Base-by-base conservation (phyloP, 2,888 invertebrate species). In the Halocaridina rubra region DNA sequence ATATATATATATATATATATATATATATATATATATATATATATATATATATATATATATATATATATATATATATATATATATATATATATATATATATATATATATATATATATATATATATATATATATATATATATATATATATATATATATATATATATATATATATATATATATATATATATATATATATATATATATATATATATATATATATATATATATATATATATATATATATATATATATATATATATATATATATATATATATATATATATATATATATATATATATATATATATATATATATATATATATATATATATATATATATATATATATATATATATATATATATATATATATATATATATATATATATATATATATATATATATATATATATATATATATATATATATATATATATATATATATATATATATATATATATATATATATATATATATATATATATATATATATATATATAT, bases 11-110 rank as follows among this genome's bases (percentile, higher is more conserved):
- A 80, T 75, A 72, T 33, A 71, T 75, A 81, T 53, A 69, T 74
- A 80, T n/a, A 75, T 57, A 75, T 75, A 61, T 75, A 29, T n/a
- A 74, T 53, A 80, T 76, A 71, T 16, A 75, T 77, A 75, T 30
- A 74, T 46, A 75, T 27, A 76, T 22, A 74, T 29, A 74, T 39
- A 8, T 8, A 8, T 39, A 39, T 39, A 8, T 8, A 8, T 39
- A 39, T 13, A 8, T 39, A 39, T 39, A 13, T 7, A 13, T 39
- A 13, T n/a, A 8, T 8, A 13, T 7, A 13, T 7, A 39, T 19
- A 64, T 1, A 64, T n/a, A 22, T 67, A 24, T 24, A 67, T 67
- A 67, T 67, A 67, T 24, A 24, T 67, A 24, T 39, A 24, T 67
- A 8, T 67, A 24, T 67, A 24, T 24, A 24, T 24, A 67, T 24